Base-by-base conservation (phyloP, 1,140 invertebrate species). In the Zaprionus ghesquierei region DNA sequence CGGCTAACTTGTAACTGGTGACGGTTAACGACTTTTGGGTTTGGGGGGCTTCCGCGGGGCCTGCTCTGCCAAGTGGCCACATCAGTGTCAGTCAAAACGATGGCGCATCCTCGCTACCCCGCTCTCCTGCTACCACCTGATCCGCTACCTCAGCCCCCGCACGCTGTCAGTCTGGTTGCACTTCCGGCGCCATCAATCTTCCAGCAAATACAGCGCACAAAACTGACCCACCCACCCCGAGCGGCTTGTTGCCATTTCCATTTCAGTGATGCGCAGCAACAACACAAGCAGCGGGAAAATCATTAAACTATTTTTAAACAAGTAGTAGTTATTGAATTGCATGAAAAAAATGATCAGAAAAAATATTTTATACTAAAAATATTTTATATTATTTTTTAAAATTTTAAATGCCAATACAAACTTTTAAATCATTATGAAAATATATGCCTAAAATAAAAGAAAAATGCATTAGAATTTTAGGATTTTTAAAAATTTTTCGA, bases 151-250 rank as follows among this genome's bases (percentile, higher is more conserved):
- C 5, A 5, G 5, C 13, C 12, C 3, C 0, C 35, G 6, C 35
- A 15, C 35, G 8, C 35, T 2, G n/a, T 33, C 35, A 41, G 35
- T 22, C 18, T 46, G 8, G 22, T 46, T 66, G 33, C 53, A 71
- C 75, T 87, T 87, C 82, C 82, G 84, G 61, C 69, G 68, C 76
- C 84, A 87, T 87, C 78, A 79, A 89, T 87, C 82, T 87, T 70
- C 33, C 58, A 70, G 13, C 49, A 68, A 71, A 46, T 72, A 41
- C 35, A 41, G 38, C 58, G 49, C 69, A 72, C n/a, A n/a, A n/a
- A n/a, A 20, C 23, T 46, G 69, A 58, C 55, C 49, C 63, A 44
- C 69, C 63, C 63, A 60, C 63, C n/a, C 60, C 31, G 12, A 65
- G 18, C 61, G 29, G 53, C 33, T 62, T 27, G 62, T 58, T 51